A percentile compares a stretch with the other conserved stretches of the same genome.
These are phyloP conservation scores for Gymnocypris eckloni DNA, from an alignment of 2,797 vertebrate species.

Conservation along the genomic window DNA sequence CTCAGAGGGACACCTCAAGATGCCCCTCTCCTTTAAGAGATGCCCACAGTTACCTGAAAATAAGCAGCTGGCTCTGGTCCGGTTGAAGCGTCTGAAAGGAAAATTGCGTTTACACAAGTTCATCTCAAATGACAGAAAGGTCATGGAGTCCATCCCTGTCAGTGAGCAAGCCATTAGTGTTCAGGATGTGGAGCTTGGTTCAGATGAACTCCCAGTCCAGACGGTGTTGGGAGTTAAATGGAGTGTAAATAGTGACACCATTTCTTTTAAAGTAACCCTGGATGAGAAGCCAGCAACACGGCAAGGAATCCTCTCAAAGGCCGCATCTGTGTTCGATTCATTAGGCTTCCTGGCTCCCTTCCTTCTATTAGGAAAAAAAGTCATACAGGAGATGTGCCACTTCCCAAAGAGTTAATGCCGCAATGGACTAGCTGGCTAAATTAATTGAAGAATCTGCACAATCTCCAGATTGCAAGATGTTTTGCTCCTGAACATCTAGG, in stretches of 20 bases:
- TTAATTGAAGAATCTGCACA: slow-evolving; percentile 37
- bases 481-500: slow-evolving; percentile 1
- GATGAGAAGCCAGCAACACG: slow-evolving; percentile 35
- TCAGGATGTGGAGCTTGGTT: slow-evolving; percentile 29
- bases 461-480: slow-evolving; percentile 40
- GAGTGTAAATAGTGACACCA: slow-evolving; percentile 14
- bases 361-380: slow-evolving; percentile 33
- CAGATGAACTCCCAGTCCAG: slow-evolving; percentile 44
- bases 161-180: slow-evolving; percentile 33
- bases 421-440: slow-evolving; percentile 41
- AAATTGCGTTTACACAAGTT: slow-evolving; percentile 40
- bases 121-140: slow-evolving; percentile 33
- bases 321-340: slow-evolving; percentile 46
- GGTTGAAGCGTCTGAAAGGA: too few relatives aligned
- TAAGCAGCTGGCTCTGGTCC: too few relatives aligned
- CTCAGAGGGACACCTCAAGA: too few relatives aligned
- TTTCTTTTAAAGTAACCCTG: slow-evolving; percentile 14
- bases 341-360: slow-evolving; percentile 54
- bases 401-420: not conserved
- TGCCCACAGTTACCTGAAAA: too few relatives aligned
- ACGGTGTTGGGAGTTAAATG: slow-evolving; percentile 48
- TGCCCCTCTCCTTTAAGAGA: too few relatives aligned
- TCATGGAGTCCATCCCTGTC: slow-evolving; percentile 24
- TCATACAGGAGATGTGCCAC: slow-evolving; percentile 58
- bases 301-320: slow-evolving; percentile 26